Evolutionary conservation across 2,797 vertebrate genomes (phyloP).

Genomic region (Sciurus carolinensis): DNA sequence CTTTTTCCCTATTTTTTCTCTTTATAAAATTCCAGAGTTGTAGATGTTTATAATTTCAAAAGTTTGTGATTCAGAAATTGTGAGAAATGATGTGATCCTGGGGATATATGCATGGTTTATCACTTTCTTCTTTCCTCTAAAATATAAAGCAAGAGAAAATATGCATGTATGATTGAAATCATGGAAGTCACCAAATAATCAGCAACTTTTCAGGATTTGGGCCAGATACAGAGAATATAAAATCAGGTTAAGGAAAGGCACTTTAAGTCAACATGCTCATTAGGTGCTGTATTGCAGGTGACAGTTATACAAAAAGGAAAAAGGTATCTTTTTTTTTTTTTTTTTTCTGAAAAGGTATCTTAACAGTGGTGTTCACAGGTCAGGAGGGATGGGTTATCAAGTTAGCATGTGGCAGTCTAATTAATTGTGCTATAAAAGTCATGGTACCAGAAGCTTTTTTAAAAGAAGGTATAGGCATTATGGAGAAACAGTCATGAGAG

Average conservation of each 20-base stretch:
- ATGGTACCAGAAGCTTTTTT: not conserved
- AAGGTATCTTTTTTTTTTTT: not conserved
- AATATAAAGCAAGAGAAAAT: not conserved
- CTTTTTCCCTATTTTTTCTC: not conserved
- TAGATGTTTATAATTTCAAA: not conserved
- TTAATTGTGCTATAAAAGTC: not conserved
- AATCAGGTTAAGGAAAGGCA: not conserved
- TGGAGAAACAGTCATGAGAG: not conserved
- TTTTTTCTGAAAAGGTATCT: not conserved
- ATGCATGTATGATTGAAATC: not conserved
- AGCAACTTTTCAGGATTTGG: not conserved
- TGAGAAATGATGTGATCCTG: not conserved
- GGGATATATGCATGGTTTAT: not conserved
- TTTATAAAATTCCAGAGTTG: conserved; percentile 1
- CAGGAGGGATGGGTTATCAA: not conserved
- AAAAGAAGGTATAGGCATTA: not conserved
- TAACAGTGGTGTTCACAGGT: not conserved
- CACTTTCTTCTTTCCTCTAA: not conserved
- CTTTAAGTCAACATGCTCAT: not conserved
- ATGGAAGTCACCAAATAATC: not conserved
- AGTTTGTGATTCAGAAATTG: not conserved
- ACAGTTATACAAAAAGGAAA: not conserved
- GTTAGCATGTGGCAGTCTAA: not conserved
- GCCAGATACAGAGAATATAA: not conserved
- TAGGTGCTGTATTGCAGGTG: not conserved